Evolutionary conservation across 2,888 invertebrate genomes (phyloP).

Genomic region (Drosophila barbarae): DNA sequence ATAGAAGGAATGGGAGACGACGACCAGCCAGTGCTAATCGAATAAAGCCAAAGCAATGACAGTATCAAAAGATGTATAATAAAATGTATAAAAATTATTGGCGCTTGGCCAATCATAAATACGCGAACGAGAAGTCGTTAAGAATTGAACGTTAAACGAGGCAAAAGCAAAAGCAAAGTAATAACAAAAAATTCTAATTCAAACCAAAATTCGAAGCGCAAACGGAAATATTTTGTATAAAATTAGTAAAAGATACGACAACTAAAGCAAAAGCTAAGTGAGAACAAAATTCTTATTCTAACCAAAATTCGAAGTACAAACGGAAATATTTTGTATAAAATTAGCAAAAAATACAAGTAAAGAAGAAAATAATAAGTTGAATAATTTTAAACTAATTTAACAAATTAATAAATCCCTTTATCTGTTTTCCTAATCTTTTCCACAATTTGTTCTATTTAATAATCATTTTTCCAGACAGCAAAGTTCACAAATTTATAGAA

Average conservation of each 20-base stretch:
- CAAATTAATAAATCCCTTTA: too few relatives aligned
- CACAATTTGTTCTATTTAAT: conserved; percentile 1
- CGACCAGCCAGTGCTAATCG: conserved; percentile 24
- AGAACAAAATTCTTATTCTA: conserved; percentile 26
- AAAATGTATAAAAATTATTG: conserved; percentile 62
- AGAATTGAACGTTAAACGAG: conserved; percentile 38
- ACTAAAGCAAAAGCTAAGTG: conserved; percentile 15
- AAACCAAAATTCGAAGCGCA: too few relatives aligned
- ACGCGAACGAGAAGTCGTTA: conserved; percentile 25
- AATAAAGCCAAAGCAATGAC: conserved; percentile 49
- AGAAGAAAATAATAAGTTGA: not conserved
- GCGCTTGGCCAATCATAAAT: conserved; percentile 64
- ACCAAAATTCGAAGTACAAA: too few relatives aligned
- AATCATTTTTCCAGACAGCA: conserved; percentile 1
- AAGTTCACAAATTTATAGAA: not conserved
- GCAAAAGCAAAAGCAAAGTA: conserved; percentile 33
- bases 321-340: conserved; percentile 10
- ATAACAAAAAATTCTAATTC: conserved; percentile 30
- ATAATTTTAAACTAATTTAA: not conserved
- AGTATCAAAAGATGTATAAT: conserved; percentile 52
- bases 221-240: conserved; percentile 2
- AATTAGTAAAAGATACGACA: conserved; percentile 1
- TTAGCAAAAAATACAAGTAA: not conserved
- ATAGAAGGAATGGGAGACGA: conserved; percentile 25
- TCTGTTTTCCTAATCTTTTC: not conserved